A percentile compares a stretch with the other conserved stretches of the same genome.
These are phyloP conservation scores for Dufourea novaeangliae DNA, from an alignment of 1,140 invertebrate species.

Conservation along the genomic window DNA sequence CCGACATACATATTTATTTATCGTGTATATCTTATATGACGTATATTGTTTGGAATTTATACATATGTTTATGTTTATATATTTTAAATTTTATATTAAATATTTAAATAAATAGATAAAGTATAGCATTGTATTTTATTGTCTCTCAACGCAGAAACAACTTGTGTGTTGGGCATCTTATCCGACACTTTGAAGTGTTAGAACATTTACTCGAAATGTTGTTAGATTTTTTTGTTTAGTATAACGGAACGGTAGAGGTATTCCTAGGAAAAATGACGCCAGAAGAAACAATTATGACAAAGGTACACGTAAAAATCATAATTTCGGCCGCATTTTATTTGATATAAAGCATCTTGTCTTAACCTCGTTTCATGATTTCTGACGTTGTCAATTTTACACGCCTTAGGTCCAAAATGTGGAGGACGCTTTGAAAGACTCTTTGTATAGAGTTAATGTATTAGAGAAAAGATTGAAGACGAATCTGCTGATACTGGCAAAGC, in stretches of 20 bases:
- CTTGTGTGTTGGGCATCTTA: too few relatives aligned
- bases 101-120: too few relatives aligned
- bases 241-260: not conserved
- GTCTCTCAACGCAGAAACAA: too few relatives aligned
- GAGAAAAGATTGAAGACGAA: conserved; percentile 73
- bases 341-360: conserved; percentile 20
- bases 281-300: conserved; percentile 35
- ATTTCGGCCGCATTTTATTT: not conserved
- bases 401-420: conserved; percentile 75
- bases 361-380: conserved; percentile 21
- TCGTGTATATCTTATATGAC: too few relatives aligned
- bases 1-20: too few relatives aligned
- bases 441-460: conserved; percentile 69
- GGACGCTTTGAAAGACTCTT: conserved; percentile 71
- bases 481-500: conserved; percentile 68
- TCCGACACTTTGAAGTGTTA: conserved; percentile 1
- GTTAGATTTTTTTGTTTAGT: not conserved
- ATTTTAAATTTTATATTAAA: too few relatives aligned
- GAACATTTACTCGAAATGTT: not conserved
- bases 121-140: too few relatives aligned
- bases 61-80: too few relatives aligned
- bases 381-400: not conserved
- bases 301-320: conserved; percentile 39
- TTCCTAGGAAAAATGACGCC: conserved; percentile 8
- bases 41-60: too few relatives aligned